Evolutionary conservation across 2,113 vertebrate species (phyloP).

Genomic region (Chlamydotis undulata): DNA sequence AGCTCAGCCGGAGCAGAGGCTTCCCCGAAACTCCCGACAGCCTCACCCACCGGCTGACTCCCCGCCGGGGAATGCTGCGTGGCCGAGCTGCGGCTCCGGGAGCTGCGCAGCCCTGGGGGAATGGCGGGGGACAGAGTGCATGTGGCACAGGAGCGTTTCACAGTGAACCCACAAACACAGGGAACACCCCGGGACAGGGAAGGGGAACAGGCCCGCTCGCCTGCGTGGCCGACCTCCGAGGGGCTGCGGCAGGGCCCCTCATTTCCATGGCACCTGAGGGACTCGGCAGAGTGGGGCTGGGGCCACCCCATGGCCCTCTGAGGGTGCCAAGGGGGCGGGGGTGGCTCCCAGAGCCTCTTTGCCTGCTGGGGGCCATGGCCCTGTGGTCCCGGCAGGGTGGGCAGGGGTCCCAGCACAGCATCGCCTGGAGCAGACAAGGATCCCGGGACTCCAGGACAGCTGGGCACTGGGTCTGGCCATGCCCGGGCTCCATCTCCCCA

Average conservation of each 20-base stretch:
- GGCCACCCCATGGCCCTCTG: not conserved
- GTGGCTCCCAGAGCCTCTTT: not conserved
- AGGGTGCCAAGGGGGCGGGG: fast-evolving
- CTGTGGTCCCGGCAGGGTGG: fast-evolving
- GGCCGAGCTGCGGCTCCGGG: not conserved
- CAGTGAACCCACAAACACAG: not conserved
- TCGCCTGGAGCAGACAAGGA: fast-evolving
- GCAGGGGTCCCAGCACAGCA: not conserved
- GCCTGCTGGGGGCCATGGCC: not conserved
- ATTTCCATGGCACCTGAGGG: not conserved
- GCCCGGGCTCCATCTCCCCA: fast-evolving
- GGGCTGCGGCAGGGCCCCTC: not conserved
- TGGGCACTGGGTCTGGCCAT: not conserved
- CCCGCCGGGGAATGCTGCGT: not conserved
- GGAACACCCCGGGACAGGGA: not conserved
- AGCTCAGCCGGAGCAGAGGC: not conserved
- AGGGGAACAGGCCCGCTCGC: not conserved
- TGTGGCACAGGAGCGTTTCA: fast-evolving
- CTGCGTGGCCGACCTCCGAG: not conserved
- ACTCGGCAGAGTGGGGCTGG: fast-evolving
- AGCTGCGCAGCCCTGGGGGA: not conserved
- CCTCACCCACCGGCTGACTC: not conserved
- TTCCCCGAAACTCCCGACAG: not conserved
- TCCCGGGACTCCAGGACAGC: not conserved
- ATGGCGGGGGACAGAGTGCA: not conserved